Evolutionary conservation across 2,113 vertebrate species (phyloP), one percentile per base, ranked within the genome.

Genomic region (Siniperca knerii): DNA sequence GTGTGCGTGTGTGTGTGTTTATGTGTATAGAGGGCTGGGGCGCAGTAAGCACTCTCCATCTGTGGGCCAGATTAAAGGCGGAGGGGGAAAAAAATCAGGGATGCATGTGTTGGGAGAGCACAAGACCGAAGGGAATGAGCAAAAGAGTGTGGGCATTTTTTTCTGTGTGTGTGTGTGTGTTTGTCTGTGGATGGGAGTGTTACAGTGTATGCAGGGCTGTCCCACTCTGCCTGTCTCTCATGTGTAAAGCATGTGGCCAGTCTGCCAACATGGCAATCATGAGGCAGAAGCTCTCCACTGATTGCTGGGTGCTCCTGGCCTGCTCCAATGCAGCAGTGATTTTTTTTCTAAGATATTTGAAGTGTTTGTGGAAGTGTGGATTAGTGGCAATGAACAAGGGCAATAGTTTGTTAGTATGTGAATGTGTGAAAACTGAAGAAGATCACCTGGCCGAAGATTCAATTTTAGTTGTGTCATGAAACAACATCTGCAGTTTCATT

Each of bases 51-150:
- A 67, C 54, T 89, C 88, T 91, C 83, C 92, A 93, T 95, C 94
- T 95, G 92, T 81, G 60, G 66, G 83, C 86, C 92, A 94, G 93
- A 95, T 92, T 91, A 91, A 84, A 93, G 82, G 82, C 60, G 29
- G 74, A 64, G 79, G 65, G 48, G 60, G 35, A 52, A 35, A 75
- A 55, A 73, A 72, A 42, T 72, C 69, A 83, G 52, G 73, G 83
- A 87, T 86, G 83, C 84, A 87, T 86, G 83, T 77, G 83, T 76
- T 61, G 29, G 72, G 61, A 83, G 67, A 58, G 75, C 46, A 52
- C 54, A 57, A 76, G 37, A 64, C 37, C 46, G 25, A 29, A 40
- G 50, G 65, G 79, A 84, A 72, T 71, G 88, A 89, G 75, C 16
- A 18, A 37, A 58, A 21, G 40, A 50, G 57, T 25, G 77, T 20